Conservation (phyloP, 2,888 invertebrate genomes). For the Prosapia bicincta region DNA sequence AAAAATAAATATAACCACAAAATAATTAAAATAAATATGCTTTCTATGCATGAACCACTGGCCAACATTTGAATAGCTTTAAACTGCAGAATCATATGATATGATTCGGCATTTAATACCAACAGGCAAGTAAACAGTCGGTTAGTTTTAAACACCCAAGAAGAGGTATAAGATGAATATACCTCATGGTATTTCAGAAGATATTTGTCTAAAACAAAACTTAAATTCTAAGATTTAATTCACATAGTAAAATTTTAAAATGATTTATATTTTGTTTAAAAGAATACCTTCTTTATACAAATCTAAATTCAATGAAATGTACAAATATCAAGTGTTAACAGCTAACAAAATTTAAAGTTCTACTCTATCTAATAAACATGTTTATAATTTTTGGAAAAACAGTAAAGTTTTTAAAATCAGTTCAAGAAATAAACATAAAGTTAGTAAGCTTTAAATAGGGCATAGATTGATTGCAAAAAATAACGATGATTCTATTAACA, state of each 20-base stretch:
- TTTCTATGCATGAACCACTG: not conserved
- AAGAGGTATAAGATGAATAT: not conserved
- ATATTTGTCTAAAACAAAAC: not conserved
- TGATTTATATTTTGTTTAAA: not conserved
- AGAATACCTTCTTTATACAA: not conserved
- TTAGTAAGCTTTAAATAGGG: too few species aligned
- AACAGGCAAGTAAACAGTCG: not conserved
- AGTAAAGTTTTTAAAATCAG: too few species aligned
- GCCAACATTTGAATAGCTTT: not conserved
- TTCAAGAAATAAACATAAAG: too few species aligned
- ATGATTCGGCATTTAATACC: not conserved
- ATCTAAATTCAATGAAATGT: not conserved
- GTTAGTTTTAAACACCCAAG: not conserved
- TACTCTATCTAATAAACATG: too few species aligned
- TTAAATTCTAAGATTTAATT: too few species aligned
- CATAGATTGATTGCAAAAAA: not conserved
- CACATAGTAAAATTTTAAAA: too few species aligned
- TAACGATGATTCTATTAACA: not conserved
- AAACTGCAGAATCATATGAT: not conserved
- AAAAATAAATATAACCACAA: not conserved
- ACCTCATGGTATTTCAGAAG: not conserved
- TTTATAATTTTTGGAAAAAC: too few species aligned
- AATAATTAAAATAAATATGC: not conserved
- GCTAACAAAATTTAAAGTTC: not conserved
- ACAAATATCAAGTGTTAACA: not conserved